Conservation (phyloP, 1,140 invertebrate species). For the Medauroidea extradentata region DNA sequence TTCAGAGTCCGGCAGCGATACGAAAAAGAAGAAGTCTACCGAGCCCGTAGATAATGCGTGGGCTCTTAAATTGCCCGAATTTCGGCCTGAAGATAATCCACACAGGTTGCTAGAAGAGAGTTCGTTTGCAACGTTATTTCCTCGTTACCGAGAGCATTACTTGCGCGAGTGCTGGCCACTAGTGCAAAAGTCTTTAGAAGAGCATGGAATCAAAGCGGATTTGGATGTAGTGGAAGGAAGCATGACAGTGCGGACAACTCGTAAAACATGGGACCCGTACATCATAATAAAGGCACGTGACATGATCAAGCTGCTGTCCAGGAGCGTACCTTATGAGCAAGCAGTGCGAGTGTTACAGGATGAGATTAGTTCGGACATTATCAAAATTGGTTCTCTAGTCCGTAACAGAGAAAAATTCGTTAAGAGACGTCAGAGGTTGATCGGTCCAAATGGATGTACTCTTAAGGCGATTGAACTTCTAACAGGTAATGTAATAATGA, state of each 20-base stretch:
- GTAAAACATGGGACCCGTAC: constrained; percentile 98
- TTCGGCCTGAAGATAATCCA: constrained; percentile 87
- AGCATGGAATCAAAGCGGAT: constrained; percentile 81
- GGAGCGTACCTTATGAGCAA: constrained; percentile 97
- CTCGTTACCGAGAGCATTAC: constrained; percentile 95
- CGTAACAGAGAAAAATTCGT: constrained; percentile 94
- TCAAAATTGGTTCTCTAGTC: constrained; percentile 91
- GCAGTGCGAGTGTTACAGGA: constrained; percentile 81
- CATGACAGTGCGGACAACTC: constrained; percentile 92
- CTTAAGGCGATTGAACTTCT: constrained; percentile 96
- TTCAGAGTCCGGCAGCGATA: too few relatives aligned
- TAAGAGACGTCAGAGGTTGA: constrained; percentile 88
- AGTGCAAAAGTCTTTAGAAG: constrained; percentile 77
- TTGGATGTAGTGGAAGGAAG: constrained; percentile 93
- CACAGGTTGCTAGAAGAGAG: constrained; percentile 73
- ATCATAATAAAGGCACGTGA: constrained; percentile 96
- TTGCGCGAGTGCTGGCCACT: constrained; percentile 94
- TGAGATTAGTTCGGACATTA: constrained; percentile 91
- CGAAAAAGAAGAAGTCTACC: neutral
- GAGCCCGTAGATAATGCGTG: constrained; percentile 77
- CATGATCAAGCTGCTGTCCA: constrained; percentile 89
- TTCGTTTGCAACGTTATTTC: constrained; percentile 78
- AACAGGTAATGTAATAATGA: too few relatives aligned
- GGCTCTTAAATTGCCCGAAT: constrained; percentile 84
- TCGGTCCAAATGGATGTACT: constrained; percentile 96